Percentiles rank a stretch among this genome's conserved stretches.
These are phyloP conservation scores for Jordanella pulchra DNA, from an alignment of 2,797 vertebrate species.

Conservation along the genomic window DNA sequence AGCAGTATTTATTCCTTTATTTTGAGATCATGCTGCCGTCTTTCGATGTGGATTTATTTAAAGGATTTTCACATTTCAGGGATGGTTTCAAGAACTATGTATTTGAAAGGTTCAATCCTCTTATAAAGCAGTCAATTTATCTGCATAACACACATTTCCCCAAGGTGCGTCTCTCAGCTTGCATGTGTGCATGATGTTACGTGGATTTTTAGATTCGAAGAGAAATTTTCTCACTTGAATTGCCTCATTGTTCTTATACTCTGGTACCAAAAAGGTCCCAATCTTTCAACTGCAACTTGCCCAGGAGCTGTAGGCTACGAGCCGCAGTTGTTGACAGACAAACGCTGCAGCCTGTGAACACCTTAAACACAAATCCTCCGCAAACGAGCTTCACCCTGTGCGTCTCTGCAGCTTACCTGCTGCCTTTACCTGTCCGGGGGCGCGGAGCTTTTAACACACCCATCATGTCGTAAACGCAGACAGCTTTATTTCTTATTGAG, in stretches of 20 bases:
- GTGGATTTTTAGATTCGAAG: neutral
- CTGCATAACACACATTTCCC: slow-evolving; percentile 21
- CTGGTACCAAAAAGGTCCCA: slow-evolving; percentile 31
- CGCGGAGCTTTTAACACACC: slow-evolving; percentile 31
- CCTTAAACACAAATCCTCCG: slow-evolving; percentile 69
- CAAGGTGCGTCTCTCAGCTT: slow-evolving; percentile 1
- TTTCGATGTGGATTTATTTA: neutral
- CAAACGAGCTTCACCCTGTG: slow-evolving; percentile 42
- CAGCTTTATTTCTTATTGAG: slow-evolving; percentile 29
- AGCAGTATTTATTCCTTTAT: neutral
- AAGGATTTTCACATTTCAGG: neutral
- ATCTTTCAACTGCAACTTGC: slow-evolving; percentile 7
- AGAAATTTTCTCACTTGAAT: neutral
- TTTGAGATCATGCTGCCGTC: neutral
- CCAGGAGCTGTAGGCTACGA: slow-evolving; percentile 33
- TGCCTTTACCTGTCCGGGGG: slow-evolving; percentile 54
- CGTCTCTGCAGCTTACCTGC: slow-evolving; percentile 63
- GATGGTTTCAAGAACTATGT: neutral
- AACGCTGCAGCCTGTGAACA: slow-evolving; percentile 50
- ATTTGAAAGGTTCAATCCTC: too few relatives aligned
- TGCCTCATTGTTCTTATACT: neutral
- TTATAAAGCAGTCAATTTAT: neutral
- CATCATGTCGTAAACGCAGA: slow-evolving; percentile 41
- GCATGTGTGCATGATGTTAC: neutral
- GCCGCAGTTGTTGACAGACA: slow-evolving; percentile 65